Evolutionary conservation across 2,113 vertebrate species (phyloP), one percentile per base, ranked within the genome.

Genomic region (Pagrus major): DNA sequence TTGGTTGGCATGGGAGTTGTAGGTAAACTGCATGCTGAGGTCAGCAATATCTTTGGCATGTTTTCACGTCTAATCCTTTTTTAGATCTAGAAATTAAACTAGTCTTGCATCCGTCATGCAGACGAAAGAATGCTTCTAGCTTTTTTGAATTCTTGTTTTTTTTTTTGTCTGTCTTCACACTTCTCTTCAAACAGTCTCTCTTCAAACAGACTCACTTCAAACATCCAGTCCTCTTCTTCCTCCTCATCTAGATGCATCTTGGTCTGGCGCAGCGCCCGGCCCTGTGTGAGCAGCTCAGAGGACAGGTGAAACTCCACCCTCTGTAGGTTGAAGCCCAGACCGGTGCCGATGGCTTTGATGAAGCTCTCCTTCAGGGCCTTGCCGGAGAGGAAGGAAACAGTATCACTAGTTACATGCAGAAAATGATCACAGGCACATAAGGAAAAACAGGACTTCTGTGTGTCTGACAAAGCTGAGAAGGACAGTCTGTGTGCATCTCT

Each of bases 291-390:
- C 6, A 93, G 89, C 79, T 95, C 90, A 2, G 97, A 93, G 0
- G 95, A 93, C 25, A 97, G 93, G 88, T 96, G 94, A 92, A 99
- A 99, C 92, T 98, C 97, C 88, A 94, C 95, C 81, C 98, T 94
- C 75, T 98, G 98, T 73, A 99, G 95, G 80, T 97, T 94, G 89
- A 99, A 99, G 78, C 96, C 96, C 75, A 99, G 93, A 75, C 98
- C 98, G 10, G 97, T 95, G 76, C 98, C 98, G 56, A 98, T 88
- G 51, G 98, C 98, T 89, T 99, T 99, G 89, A 99, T 97, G 89
- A 97, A 99, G 92, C 98, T 99, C 94, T 99, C 98, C 80, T 99
- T 99, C 79, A 99, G 85, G 25, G 97, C 94, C 98, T 99, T 86
- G 27, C 85, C 51, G 23, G 78, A 49, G 42, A 80, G 5, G 49